phyloP scores from a whole-genome alignment of 2,888 invertebrate species.

The Sarcophaga caerulescens region DNA sequence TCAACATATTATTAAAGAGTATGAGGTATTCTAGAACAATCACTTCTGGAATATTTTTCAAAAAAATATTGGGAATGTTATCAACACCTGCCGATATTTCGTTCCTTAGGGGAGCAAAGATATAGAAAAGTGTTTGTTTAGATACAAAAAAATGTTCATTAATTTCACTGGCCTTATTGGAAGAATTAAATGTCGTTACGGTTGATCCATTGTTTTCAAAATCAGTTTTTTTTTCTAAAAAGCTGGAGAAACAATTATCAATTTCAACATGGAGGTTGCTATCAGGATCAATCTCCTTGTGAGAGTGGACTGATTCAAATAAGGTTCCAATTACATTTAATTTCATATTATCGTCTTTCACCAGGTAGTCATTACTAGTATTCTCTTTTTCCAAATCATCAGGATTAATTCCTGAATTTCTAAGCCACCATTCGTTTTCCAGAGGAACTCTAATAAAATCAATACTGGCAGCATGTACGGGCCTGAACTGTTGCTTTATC shows the following conservation, averaged over 20 bases:
- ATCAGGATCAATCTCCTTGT: constrained; percentile 13
- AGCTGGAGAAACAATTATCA: constrained; percentile 20
- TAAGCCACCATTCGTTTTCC: background rate
- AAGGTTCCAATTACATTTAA: constrained; percentile 16
- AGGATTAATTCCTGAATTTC: constrained; percentile 12
- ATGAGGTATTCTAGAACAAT: constrained; percentile 3
- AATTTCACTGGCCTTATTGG: constrained; percentile 7
- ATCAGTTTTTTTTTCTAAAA: constrained; percentile 9
- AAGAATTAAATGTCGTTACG: background rate
- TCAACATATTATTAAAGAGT: constrained; percentile 20
- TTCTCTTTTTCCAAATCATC: background rate
- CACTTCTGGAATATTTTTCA: constrained; percentile 17
- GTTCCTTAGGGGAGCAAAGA: background rate
- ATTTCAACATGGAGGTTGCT: constrained; percentile 14
- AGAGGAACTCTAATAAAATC: background rate
- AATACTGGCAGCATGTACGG: too few species aligned
- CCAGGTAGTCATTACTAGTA: background rate
- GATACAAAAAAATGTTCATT: constrained; percentile 4
- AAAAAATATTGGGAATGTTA: constrained; percentile 26
- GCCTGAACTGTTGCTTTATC: too few species aligned
- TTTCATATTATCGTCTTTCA: constrained; percentile 6
- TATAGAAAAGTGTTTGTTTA: constrained; percentile 3
- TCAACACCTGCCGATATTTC: constrained; percentile 13
- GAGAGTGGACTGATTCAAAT: constrained; percentile 22
- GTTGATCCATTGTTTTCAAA: constrained; percentile 3